Evolutionary conservation across 2,888 invertebrate genomes (phyloP).

Genomic region (Troglohyphantes excavatus): DNA sequence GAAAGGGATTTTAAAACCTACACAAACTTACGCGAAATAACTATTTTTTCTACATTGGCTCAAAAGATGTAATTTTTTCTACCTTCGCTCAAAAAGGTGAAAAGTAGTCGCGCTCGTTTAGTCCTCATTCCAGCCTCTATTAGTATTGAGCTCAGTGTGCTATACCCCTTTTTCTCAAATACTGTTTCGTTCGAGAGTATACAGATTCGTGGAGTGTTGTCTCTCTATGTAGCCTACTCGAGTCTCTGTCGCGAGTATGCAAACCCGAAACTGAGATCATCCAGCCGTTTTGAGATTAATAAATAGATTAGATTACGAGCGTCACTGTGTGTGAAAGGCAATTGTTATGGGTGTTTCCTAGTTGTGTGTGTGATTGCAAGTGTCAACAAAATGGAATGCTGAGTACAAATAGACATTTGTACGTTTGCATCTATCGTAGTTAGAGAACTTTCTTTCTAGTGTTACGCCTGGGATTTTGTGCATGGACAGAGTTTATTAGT

Average conservation of each 20-base stretch:
- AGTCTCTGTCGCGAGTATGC: constrained; percentile 19
- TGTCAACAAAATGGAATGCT: constrained; percentile 39
- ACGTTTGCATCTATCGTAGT: not conserved
- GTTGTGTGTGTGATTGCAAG: not conserved
- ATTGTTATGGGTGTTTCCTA: constrained; percentile 71
- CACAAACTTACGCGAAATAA: too few relatives aligned
- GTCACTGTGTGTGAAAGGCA: constrained; percentile 44
- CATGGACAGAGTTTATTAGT: not conserved
- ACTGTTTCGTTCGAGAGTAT: not conserved
- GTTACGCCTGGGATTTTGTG: not conserved
- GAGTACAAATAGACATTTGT: constrained; percentile 18
- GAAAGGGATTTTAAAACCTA: too few relatives aligned
- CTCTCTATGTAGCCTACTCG: constrained; percentile 2
- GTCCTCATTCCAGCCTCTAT: too few relatives aligned
- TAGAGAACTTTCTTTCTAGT: not conserved
- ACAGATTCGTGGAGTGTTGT: not conserved
- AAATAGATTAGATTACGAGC: constrained; percentile 73
- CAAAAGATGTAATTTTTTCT: too few relatives aligned
- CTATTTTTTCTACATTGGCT: too few relatives aligned
- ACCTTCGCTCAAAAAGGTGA: too few relatives aligned
- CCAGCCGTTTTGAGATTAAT: constrained; percentile 61
- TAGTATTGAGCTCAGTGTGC: too few relatives aligned
- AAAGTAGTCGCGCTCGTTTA: too few relatives aligned
- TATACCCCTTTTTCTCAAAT: too few relatives aligned
- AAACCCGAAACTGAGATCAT: constrained; percentile 29